Conservation (phyloP, 2,113 vertebrate genomes). For the Corvus cornix region DNA sequence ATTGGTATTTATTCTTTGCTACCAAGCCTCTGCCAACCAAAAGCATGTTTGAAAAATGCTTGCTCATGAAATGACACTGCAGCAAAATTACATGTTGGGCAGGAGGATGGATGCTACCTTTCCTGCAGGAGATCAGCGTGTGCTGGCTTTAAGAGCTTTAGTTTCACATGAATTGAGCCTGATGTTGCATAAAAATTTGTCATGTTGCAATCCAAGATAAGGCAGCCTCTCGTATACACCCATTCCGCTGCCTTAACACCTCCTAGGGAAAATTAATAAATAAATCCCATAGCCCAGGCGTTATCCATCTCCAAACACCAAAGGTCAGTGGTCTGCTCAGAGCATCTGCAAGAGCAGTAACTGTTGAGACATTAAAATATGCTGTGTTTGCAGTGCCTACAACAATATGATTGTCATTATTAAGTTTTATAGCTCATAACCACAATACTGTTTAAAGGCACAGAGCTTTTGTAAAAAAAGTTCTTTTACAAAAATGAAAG, state of each 20-base stretch:
- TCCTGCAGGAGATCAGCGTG: background rate
- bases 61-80: background rate
- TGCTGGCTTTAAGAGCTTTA: background rate
- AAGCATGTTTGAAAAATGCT: background rate
- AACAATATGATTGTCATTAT: background rate
- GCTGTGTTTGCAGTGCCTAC: background rate
- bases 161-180: slow-evolving; percentile 16
- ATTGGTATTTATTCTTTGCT: background rate
- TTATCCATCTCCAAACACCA: background rate
- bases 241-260: background rate
- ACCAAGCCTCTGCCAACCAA: background rate
- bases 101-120: background rate
- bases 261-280: background rate
- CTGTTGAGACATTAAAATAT: background rate
- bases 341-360: background rate
- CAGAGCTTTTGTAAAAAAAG: background rate
- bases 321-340: background rate
- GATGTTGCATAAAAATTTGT: slow-evolving; percentile 14
- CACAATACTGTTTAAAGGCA: background rate
- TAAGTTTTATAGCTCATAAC: background rate
- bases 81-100: background rate
- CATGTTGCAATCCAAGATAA: background rate
- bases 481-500: background rate
- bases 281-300: background rate
- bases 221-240: background rate